Conservation (phyloP, 2,888 invertebrate genomes). For the Thera britannica region DNA sequence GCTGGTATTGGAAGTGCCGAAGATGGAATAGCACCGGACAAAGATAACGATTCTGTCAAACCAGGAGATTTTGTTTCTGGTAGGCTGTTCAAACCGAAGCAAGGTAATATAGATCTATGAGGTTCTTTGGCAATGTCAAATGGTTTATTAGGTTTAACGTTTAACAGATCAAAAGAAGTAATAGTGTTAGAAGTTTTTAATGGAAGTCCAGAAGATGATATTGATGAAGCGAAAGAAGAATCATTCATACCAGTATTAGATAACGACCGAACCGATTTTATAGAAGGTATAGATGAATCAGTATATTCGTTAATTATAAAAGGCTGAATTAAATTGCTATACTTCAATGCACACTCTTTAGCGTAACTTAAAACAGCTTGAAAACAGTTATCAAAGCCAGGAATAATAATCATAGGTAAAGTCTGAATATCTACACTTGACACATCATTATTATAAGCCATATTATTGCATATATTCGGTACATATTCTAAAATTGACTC, state of each 20-base stretch:
- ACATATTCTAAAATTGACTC: background rate
- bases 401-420: background rate
- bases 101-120: background rate
- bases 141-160: background rate
- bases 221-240: background rate
- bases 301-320: background rate
- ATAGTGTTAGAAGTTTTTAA: slow-evolving; percentile 5
- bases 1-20: background rate
- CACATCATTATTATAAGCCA: background rate
- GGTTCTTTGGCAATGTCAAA: background rate
- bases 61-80: background rate
- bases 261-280: background rate
- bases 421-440: background rate
- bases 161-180: background rate
- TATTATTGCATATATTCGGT: background rate
- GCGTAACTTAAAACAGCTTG: background rate
- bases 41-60: background rate
- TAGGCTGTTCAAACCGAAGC: background rate
- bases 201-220: slow-evolving; percentile 7
- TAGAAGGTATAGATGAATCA: background rate
- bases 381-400: slow-evolving; percentile 2
- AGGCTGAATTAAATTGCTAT: background rate
- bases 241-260: background rate
- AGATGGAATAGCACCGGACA: background rate
- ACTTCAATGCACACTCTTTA: slow-evolving; percentile 5